Base-by-base conservation (phyloP, 2,797 vertebrate genomes). In the Protonibea diacanthus region DNA sequence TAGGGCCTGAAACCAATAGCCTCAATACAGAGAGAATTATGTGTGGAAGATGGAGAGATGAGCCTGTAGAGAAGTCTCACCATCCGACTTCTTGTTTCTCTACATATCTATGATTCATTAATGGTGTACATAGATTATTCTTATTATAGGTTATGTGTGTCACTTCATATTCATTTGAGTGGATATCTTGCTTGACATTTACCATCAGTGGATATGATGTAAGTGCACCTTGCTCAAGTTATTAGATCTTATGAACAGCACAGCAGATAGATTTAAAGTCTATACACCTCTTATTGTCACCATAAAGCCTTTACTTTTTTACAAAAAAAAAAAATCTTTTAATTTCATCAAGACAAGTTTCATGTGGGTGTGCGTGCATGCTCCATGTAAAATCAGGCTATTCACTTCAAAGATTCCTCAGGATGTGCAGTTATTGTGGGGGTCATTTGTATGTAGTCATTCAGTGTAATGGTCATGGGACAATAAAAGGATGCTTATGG, bases 401-500 rank as follows among this genome's bases (percentile, higher is more conserved):
- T 18, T 44, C 1, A 49, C 74, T 63, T 72, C 38, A 68, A 23
- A 71, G 79, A 76, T 74, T 86, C 67, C 55, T 74, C 60, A 82
- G 80, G 77, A 83, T 80, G 82, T 85, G 73, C 78, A 67, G 64
- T 79, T 71, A 61, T 38, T 76, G 72, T 60, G 66, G 52, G 44
- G 44, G 79, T 85, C 72, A 81, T 87, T 82, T 83, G 70, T 85
- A 65, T 74, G 87, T 65, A 72, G 69, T 80, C 78, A 23, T 84
- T 92, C 83, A 87, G 75, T 77, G 77, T 81, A 89, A 86, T 87
- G 84, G 85, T 90, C 84, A 86, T 44, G 86, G 87, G 74, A 93
- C 91, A 91, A 92, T 94, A 89, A 93, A 83, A 90, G 83, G 88
- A 92, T 91, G 88, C 84, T 80, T 88, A 88, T 91, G 86, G 84